These are phyloP conservation scores for Dryocosmus kuriphilus DNA, from an alignment of 2,888 invertebrate genomes.

Conservation along the genomic window DNA sequence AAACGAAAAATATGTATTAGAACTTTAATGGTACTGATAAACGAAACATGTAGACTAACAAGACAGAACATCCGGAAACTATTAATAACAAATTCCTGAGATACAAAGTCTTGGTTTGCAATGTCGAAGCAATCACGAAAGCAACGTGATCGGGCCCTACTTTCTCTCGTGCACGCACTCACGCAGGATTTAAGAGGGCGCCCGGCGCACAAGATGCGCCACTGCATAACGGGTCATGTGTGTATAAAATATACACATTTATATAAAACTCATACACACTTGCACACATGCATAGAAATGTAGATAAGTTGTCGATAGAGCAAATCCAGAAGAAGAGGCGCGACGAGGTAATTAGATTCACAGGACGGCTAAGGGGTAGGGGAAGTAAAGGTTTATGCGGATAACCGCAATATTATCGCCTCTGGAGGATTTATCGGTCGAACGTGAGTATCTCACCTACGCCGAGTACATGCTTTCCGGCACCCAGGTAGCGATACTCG, in stretches of 20 bases:
- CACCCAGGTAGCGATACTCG: conserved; percentile 41
- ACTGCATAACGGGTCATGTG: conserved; percentile 4
- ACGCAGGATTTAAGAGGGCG: conserved; percentile 37
- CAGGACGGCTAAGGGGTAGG: background rate
- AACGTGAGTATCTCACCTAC: conserved; percentile 38
- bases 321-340: background rate
- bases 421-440: conserved; percentile 33
- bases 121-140: conserved; percentile 11
- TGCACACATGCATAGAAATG: background rate
- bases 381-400: conserved; percentile 10
- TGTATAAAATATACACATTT: conserved; percentile 11
- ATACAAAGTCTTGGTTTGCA: background rate
- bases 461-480: conserved; percentile 38
- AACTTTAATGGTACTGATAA: no score
- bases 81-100: background rate
- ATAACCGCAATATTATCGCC: conserved; percentile 31
- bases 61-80: no score
- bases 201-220: conserved; percentile 16
- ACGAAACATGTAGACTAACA: no score
- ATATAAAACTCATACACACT: background rate
- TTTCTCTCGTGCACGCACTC: conserved; percentile 40
- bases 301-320: background rate
- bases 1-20: no score
- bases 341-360: conserved; percentile 35
- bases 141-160: conserved; percentile 33